Evolutionary conservation across 64 coral and sea anemone species (phyloP), one percentile per base, ranked within the genome.

Genomic region (Dendronephthya gigantea): DNA sequence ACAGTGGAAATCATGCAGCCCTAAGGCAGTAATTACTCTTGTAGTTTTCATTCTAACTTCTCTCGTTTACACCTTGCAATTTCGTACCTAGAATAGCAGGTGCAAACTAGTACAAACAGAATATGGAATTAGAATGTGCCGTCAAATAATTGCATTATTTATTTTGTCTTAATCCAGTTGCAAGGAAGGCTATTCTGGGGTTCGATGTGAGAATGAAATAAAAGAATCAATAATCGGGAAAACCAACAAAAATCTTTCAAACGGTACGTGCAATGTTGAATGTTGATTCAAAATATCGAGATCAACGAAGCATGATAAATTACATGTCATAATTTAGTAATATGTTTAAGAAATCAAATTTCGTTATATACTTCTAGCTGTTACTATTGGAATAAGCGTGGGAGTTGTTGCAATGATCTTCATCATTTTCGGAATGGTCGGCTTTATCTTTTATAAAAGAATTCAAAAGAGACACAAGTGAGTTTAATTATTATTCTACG

Each of bases 401-500:
- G 72, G 72, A 12, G 72, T 79, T 79, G 72, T 79, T 34, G 30
- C 17, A 8, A 36, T 79, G 0, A 79, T 79, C 4, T 79, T 79
- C 36, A 29, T 79, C 32, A 29, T 79, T 79, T 34, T 19, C 36
- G 72, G 32, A 79, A 35, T 79, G 15, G 3, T 79, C 9, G 72
- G 72, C 25, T 34, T 79, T 19, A 28, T 19, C 32, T 9, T 79
- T 79, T 79, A 79, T 34, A 79, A 39, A 35, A 79, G 22, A 19
- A 9, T 79, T 79, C 72, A 79, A 79, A 79, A 79, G 29, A 79
- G 72, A 79, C 36, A 79, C 22, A 79, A 79, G 72, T 79, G 29
- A 2, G 72, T 62, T 62, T 23, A 62, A 62, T 45, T 6, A 6
- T n/a, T n/a, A n/a, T n/a, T n/a, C n/a, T n/a, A n/a, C n/a, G 8